Evolutionary conservation across 1,140 invertebrate genomes (phyloP), one percentile per base, ranked within the genome.

Genomic region (Drosophila funebris): DNA sequence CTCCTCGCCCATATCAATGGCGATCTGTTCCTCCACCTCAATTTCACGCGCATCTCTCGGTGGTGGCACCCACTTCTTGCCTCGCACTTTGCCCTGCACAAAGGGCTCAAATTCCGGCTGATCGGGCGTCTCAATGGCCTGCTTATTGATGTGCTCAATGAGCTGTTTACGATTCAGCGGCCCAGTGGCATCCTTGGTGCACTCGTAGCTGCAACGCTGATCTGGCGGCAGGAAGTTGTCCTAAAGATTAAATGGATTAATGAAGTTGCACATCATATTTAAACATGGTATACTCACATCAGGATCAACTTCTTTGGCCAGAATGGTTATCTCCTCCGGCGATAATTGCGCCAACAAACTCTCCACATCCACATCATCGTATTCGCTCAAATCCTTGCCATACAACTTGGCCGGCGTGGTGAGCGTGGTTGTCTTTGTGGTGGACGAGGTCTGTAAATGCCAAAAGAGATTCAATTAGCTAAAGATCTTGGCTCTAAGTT

Each of bases 251-350:
- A 9, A 4, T 20, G 0, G 11, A 0, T 16, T 9, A 41, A 20
- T 9, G 18, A 11, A 7, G 13, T 7, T 4, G 1, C 5, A 6
- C 0, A 9, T 11, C 6, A 16, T 11, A 48, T 14, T 22, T 14
- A 33, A 33, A 9, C 7, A 27, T 54, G 0, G 0, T 2, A 0
- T 14, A 76, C 97, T 98, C 94, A 99, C 98, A 94, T 99, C 98
- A 77, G 99, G 98, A 94, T 99, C 99, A 68, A 99, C 98, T 95
- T 99, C 98, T 93, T 97, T 98, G 79, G 98, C 98, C 67, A 99
- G 94, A 92, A 99, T 97, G 82, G 98, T 98, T 50, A 99, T 95
- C 93, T 99, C 99, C 92, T 99, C 98, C 11, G 96, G 94, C 60
- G 98, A 96, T 44, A 99, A 94, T 90, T 99, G 97, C 36, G 96